Percentiles rank a stretch among this genome's conserved stretches.
Evolutionary conservation across 2,113 vertebrate genomes (phyloP).

Genomic region (Rousettus leschenaultii): DNA sequence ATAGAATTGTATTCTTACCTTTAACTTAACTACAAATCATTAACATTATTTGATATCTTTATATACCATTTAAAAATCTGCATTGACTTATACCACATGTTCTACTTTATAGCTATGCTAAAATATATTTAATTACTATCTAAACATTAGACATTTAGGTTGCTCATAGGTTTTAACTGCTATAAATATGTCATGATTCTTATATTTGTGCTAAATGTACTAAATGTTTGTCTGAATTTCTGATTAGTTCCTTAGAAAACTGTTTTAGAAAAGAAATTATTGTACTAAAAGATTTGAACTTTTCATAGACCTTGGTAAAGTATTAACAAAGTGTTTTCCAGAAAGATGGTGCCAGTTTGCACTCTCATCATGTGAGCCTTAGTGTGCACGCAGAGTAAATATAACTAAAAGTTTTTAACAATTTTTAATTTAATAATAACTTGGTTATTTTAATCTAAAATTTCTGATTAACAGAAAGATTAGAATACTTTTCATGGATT

Average conservation of each 20-base stretch:
- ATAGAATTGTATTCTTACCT: background rate
- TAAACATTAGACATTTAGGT: background rate
- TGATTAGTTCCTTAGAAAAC: background rate
- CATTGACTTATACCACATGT: background rate
- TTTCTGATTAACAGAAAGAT: background rate
- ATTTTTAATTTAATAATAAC: background rate
- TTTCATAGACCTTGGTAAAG: background rate
- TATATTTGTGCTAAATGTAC: slow-evolving; percentile 1
- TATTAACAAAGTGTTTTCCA: slow-evolving; percentile 48
- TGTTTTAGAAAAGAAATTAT: slow-evolving; percentile 50
- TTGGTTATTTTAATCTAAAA: background rate
- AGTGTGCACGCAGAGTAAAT: background rate
- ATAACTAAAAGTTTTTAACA: background rate
- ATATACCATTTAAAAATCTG: background rate
- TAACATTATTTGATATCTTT: background rate
- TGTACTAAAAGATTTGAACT: slow-evolving; percentile 37
- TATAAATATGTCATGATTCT: slow-evolving; percentile 13
- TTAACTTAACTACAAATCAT: background rate
- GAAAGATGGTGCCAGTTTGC: background rate
- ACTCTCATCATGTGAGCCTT: background rate
- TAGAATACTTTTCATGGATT: background rate
- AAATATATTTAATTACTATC: background rate
- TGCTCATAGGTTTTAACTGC: background rate
- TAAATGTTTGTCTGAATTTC: slow-evolving; percentile 6
- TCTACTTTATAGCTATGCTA: background rate